These are phyloP conservation scores for Synergus umbraculus DNA, from an alignment of 2,888 invertebrate species.

Conservation along the genomic window DNA sequence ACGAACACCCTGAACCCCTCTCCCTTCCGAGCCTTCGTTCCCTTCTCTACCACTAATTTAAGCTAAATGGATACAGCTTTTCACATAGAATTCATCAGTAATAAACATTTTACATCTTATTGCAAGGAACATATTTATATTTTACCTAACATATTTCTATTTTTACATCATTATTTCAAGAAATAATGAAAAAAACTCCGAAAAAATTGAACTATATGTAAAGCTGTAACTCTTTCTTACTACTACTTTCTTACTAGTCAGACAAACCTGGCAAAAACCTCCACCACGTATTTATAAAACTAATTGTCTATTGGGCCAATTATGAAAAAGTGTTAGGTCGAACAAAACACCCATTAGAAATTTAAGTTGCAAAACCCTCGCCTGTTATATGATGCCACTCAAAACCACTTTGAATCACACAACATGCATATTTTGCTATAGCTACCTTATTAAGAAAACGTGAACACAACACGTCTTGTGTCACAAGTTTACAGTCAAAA, in stretches of 20 bases:
- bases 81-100: constrained; percentile 33
- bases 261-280: constrained; percentile 51
- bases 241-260: constrained; percentile 9
- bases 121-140: not conserved
- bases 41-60: constrained; percentile 44
- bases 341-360: constrained; percentile 56
- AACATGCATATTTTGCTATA: constrained; percentile 43
- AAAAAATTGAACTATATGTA: constrained; percentile 3
- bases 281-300: constrained; percentile 51
- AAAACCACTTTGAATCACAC: constrained; percentile 52
- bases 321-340: constrained; percentile 54
- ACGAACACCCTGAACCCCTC: constrained; percentile 69
- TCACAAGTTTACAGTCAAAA: not conserved
- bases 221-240: constrained; percentile 11
- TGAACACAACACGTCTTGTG: not conserved
- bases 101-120: not conserved
- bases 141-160: not conserved
- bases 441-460: constrained; percentile 12
- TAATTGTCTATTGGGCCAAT: constrained; percentile 43
- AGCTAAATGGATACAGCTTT: constrained; percentile 53
- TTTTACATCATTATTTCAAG: too few relatives aligned
- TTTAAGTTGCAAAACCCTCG: constrained; percentile 55
- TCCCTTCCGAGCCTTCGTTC: constrained; percentile 53
- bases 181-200: not conserved
- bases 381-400: constrained; percentile 54